Percentiles rank a stretch among this genome's conserved stretches.
Evolutionary conservation across 2,113 vertebrate genomes (phyloP).

Genomic region (Engraulis encrasicolus): DNA sequence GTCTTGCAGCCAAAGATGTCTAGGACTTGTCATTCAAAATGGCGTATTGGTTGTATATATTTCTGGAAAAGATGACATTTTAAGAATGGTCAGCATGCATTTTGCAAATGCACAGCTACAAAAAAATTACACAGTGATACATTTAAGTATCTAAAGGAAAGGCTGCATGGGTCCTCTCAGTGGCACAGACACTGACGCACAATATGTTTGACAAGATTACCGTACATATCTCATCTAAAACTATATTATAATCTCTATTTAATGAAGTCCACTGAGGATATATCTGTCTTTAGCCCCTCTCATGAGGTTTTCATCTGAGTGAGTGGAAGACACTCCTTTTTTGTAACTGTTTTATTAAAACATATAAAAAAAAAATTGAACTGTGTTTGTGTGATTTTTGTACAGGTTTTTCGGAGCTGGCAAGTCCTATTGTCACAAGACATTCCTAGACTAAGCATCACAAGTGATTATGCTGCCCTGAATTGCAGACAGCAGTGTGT

Average conservation of each 20-base stretch:
- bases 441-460: too few relatives aligned
- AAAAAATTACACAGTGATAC: too few relatives aligned
- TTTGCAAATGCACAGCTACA: too few relatives aligned
- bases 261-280: background rate
- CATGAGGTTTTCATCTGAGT: background rate
- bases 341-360: slow-evolving; percentile 1
- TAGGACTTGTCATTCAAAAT: too few relatives aligned
- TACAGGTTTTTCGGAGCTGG: background rate
- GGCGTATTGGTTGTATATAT: too few relatives aligned
- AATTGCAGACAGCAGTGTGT: too few relatives aligned
- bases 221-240: background rate
- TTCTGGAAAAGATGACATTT: too few relatives aligned
- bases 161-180: background rate
- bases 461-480: too few relatives aligned
- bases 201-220: background rate
- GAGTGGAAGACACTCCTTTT: background rate
- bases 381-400: background rate
- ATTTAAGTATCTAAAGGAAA: background rate
- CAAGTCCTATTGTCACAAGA: too few relatives aligned
- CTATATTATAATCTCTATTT: background rate
- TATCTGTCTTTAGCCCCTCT: background rate
- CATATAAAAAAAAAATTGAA: background rate
- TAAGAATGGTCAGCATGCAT: too few relatives aligned
- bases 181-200: background rate
- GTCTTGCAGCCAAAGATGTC: too few relatives aligned